Conservation (phyloP, 35 echinoderm and acorn worm species). For the Eucidaris tribuloides region DNA sequence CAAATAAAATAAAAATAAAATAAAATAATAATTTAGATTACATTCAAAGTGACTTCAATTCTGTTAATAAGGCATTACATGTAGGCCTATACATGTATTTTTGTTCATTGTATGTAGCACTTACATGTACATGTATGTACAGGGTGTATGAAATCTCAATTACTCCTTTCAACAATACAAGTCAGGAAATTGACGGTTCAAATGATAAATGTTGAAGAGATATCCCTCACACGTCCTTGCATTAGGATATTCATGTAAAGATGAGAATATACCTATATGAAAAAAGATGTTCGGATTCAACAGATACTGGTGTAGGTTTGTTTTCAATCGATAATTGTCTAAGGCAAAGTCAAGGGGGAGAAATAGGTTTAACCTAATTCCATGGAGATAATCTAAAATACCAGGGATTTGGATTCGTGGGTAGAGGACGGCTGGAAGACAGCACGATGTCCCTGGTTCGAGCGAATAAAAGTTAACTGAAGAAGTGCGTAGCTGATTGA, state of each 20-base stretch:
- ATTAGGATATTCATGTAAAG: constrained; percentile 17
- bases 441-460: constrained; percentile 83
- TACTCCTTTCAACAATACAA: no score
- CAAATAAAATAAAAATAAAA: no score
- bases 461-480: constrained; percentile 56
- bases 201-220: background rate
- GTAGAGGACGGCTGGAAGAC: constrained; percentile 79
- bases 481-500: background rate
- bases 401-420: constrained; percentile 50
- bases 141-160: no score
- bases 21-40: no score
- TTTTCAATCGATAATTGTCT: constrained; percentile 43
- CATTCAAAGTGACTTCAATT: no score
- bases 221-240: background rate
- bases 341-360: constrained; percentile 80
- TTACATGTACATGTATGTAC: no score
- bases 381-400: constrained; percentile 63
- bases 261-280: constrained; percentile 84
- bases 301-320: constrained; percentile 57
- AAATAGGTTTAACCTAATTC: background rate
- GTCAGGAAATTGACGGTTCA: no score
- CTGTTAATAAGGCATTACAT: no score
- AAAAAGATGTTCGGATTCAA: constrained; percentile 81
- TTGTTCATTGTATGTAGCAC: no score
- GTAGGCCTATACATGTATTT: no score